Base-by-base conservation (phyloP, 1,140 invertebrate genomes). In the Vanessa tameamea region DNA sequence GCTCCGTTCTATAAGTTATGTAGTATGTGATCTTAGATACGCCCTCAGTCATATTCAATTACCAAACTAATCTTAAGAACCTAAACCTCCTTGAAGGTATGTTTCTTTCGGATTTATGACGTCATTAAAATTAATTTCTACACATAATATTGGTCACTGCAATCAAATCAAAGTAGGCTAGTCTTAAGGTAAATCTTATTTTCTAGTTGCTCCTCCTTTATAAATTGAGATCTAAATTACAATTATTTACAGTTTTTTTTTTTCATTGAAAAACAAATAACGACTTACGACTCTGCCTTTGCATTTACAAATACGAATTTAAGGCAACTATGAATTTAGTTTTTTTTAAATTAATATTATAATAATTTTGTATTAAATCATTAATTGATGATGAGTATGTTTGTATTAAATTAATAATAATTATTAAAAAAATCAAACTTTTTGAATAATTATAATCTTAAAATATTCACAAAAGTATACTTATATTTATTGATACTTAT, bases 171-270 rank as follows among this genome's bases (percentile, higher is more conserved):
- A 64, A 47, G 26, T 47, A 73, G 59, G 71, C 64, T 51, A 61
- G 31, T 66, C 64, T 73, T 69, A 69, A 57, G n/a, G 68, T 53
- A 31, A 73, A 67, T 7, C 78, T 80, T 80, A 80, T 13, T 7
- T 7, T 13, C 86, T 88, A 88, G 72, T 88, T 88, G 86, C 81
- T 88, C 86, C 86, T 84, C 86, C 79, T 82, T 83, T 85, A 86
- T 78, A 82, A 81, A 77, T 73, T 69, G 64, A 75, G 73, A 71
- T 43, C 68, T 71, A 75, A 79, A 78, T 79, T 73, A 73, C 72
- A 53, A 68, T 12, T 74, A 69, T 68, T 64, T 71, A 71, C 69
- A 71, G 53, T 64, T 53, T 26, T 53, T 37, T 59, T 53, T 11
- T 20, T 37, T 37, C 26, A 7, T n/a, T n/a, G 13, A 37, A 61